A percentile compares a stretch with the other conserved stretches of the same genome.
Evolutionary conservation across 2,113 vertebrate genomes (phyloP).

Genomic region (Serinus canaria): DNA sequence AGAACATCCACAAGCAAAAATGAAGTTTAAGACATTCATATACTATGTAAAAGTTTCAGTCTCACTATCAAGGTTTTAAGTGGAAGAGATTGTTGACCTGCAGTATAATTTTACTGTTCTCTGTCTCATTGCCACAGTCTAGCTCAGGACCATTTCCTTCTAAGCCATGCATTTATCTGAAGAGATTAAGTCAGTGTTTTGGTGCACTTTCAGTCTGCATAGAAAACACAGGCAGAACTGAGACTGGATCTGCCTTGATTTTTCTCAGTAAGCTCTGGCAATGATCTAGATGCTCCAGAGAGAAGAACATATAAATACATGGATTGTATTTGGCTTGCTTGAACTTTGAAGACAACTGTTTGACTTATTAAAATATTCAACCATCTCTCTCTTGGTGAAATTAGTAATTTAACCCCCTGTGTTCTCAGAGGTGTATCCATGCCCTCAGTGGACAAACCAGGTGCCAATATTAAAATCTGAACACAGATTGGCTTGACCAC

Average conservation of each 20-base stretch:
- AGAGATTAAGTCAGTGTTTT: neutral
- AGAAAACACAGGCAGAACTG: neutral
- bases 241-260: neutral
- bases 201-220: neutral
- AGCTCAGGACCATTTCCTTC: neutral
- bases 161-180: rapidly evolving
- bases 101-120: neutral
- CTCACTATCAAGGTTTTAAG: neutral
- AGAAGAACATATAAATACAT: neutral
- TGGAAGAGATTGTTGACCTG: neutral
- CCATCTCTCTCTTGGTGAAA: neutral
- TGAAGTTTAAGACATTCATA: conserved; percentile 64
- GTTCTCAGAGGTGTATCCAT: too few relatives aligned
- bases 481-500: too few relatives aligned
- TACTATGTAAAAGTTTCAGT: conserved; percentile 54
- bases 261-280: neutral
- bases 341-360: neutral
- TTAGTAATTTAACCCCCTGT: neutral
- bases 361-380: neutral
- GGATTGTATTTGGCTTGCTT: neutral
- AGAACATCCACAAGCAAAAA: conserved; percentile 6
- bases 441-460: too few relatives aligned
- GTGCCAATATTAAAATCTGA: too few relatives aligned
- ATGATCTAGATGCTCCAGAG: neutral
- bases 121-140: neutral